Evolutionary conservation across 2,113 vertebrate genomes (phyloP).

Genomic region (Pica pica): DNA sequence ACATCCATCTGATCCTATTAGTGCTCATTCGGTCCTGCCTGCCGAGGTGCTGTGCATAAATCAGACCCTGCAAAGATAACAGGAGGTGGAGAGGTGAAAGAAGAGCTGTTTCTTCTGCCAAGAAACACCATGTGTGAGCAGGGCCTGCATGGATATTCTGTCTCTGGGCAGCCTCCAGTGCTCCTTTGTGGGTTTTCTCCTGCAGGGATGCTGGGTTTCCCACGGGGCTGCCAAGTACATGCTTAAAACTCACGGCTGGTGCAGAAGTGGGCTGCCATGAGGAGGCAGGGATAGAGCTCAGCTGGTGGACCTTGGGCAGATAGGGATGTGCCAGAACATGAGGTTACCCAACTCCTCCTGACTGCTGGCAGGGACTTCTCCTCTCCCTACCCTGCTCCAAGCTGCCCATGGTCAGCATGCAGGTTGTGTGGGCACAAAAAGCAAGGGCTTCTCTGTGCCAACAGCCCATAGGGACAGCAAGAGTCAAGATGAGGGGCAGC

Average conservation of each 20-base stretch:
- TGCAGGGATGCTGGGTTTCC: not conserved
- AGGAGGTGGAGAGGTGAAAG: not conserved
- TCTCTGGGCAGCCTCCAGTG: not conserved
- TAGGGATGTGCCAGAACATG: not conserved
- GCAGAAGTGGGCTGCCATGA: not conserved
- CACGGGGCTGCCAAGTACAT: accelerated
- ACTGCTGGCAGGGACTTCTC: not conserved
- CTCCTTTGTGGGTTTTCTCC: not conserved
- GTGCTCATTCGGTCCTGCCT: constrained; percentile 16
- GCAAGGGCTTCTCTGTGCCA: not conserved
- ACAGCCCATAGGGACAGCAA: not conserved
- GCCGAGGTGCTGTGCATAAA: constrained; percentile 31
- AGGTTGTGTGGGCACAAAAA: not conserved
- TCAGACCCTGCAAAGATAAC: constrained; percentile 6
- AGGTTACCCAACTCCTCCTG: not conserved
- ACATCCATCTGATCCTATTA: constrained; percentile 61
- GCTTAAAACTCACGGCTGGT: not conserved
- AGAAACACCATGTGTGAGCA: accelerated
- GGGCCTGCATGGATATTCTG: not conserved
- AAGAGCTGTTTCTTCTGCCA: not conserved
- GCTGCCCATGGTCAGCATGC: accelerated
- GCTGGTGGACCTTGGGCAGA: not conserved
- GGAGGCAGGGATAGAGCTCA: not conserved
- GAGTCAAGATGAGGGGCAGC: not conserved
- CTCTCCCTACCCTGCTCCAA: accelerated